Conservation (phyloP, 2,797 vertebrate genomes). For the Mormyrops boulengeri region DNA sequence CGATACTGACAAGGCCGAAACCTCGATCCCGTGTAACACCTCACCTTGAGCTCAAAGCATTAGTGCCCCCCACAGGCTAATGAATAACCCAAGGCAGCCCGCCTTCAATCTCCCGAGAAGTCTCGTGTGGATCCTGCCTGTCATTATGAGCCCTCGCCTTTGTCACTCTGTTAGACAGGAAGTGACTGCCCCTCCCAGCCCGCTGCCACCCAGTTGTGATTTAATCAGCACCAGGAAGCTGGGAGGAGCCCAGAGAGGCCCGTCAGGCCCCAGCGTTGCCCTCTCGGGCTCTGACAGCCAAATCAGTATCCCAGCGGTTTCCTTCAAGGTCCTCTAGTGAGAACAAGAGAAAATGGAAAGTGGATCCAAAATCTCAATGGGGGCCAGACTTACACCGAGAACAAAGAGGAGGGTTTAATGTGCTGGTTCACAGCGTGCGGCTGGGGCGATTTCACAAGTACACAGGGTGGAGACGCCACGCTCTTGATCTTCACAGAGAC, state of each 20-base stretch:
- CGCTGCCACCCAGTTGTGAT: slow-evolving; percentile 4
- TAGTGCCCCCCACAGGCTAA: neutral
- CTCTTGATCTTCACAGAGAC: neutral
- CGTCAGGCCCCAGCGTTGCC: neutral
- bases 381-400: neutral
- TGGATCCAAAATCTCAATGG: neutral
- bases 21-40: neutral
- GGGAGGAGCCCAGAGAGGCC: neutral
- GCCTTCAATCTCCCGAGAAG: neutral
- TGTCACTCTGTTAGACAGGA: slow-evolving; percentile 4
- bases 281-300: neutral
- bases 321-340: neutral
- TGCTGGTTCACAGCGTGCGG: neutral
- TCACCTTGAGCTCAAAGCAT: slow-evolving; percentile 20
- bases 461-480: neutral
- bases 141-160: neutral
- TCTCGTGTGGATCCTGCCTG: neutral
- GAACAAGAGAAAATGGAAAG: neutral
- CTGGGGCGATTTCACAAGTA: neutral
- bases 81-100: neutral
- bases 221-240: slow-evolving; percentile 16
- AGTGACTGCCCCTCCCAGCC: slow-evolving; percentile 6
- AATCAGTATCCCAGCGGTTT: neutral
- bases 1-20: neutral
- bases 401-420: neutral